Percentiles rank a stretch among this genome's conserved stretches.
Conservation (phyloP, 2,797 vertebrate species). For the Jordanella pulchra region DNA sequence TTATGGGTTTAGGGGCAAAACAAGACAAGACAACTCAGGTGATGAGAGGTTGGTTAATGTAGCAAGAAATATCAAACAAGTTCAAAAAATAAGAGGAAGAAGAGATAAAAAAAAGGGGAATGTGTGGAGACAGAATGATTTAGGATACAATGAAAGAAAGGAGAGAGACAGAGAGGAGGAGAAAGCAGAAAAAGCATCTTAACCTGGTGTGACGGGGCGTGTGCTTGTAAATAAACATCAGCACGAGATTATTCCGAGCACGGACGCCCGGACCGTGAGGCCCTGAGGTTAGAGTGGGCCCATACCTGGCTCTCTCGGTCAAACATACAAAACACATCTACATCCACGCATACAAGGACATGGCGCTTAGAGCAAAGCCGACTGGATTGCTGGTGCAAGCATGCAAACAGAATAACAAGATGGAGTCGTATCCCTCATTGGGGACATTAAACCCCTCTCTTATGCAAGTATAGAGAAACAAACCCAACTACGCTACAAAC, state of each 20-base stretch:
- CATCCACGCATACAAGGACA: conserved; percentile 39
- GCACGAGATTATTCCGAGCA: conserved; percentile 75
- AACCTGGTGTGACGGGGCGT: conserved; percentile 80
- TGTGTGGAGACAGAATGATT: conserved; percentile 27
- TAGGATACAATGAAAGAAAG: conserved; percentile 12
- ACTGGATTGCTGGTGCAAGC: conserved; percentile 28
- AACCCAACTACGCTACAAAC: conserved; percentile 10
- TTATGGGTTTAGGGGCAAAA: neutral
- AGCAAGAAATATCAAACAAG: conserved; percentile 8
- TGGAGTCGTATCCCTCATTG: conserved; percentile 28
- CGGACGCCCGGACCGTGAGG: conserved; percentile 63
- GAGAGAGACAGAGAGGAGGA: conserved; percentile 21
- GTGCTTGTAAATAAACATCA: conserved; percentile 82
- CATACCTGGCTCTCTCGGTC: conserved; percentile 61
- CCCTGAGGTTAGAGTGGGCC: conserved; percentile 70
- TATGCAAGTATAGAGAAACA: conserved; percentile 30
- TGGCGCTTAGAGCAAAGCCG: conserved; percentile 22
- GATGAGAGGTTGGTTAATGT: conserved; percentile 1
- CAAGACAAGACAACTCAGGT: neutral
- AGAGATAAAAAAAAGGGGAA: conserved; percentile 11
- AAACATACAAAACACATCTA: conserved; percentile 14
- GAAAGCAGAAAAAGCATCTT: conserved; percentile 60
- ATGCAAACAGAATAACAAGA: conserved; percentile 34
- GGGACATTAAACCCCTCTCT: conserved; percentile 24
- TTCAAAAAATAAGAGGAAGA: conserved; percentile 13